Conservation (phyloP, 1,140 invertebrate genomes). For the Eupeodes corollae region DNA sequence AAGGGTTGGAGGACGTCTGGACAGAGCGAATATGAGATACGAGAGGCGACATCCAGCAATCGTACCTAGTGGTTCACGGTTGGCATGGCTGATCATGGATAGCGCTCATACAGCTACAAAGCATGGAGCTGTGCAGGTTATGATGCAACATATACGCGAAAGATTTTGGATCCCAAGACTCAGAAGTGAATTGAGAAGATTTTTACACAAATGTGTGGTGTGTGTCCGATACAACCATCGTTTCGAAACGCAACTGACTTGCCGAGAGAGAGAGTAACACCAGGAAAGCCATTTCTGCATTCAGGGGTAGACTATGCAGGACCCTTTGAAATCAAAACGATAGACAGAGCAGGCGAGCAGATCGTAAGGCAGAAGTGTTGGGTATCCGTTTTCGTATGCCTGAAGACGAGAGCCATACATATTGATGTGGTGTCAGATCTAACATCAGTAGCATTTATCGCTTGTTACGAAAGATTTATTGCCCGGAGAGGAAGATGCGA, state of each 20-base stretch:
- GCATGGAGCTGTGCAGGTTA: slow-evolving; percentile 19
- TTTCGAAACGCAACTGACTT: no score
- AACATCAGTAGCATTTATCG: not conserved
- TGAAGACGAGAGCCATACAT: no score
- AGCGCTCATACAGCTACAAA: slow-evolving; percentile 15
- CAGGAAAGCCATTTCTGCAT: no score
- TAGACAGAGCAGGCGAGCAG: no score
- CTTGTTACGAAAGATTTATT: no score
- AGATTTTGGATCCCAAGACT: slow-evolving; percentile 17
- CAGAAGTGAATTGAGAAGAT: not conserved
- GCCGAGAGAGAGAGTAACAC: no score
- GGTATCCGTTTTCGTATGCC: not conserved
- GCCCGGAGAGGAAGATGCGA: no score
- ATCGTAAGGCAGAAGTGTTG: no score
- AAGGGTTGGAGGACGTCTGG: slow-evolving; percentile 24
- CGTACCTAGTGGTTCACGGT: slow-evolving; percentile 9
- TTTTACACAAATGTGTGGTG: not conserved
- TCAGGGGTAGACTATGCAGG: not conserved
- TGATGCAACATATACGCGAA: slow-evolving; percentile 11
- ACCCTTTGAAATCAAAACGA: no score
- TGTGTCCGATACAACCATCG: no score
- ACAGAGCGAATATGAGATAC: slow-evolving; percentile 1
- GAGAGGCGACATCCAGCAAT: slow-evolving; percentile 17
- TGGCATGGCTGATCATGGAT: slow-evolving; percentile 15
- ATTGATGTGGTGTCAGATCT: no score